phyloP scores from a whole-genome alignment of 2,888 invertebrate species.

The Hyposoter didymator region DNA sequence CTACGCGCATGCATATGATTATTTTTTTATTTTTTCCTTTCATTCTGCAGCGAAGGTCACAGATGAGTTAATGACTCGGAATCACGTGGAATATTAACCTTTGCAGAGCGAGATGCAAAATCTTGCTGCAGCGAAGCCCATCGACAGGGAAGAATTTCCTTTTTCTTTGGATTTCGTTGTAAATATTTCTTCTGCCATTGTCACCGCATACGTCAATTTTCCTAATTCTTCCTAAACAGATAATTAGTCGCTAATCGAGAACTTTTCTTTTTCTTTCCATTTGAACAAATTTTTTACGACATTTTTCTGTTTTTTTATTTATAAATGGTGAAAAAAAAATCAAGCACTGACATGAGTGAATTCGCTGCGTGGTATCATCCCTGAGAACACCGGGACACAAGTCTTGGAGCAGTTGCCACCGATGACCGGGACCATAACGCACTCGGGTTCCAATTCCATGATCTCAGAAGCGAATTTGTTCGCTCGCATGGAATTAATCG shows the following conservation, averaged over 20 bases:
- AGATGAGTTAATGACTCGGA: not conserved
- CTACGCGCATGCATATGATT: constrained; percentile 58
- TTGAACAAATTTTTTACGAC: no score
- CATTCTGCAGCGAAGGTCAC: not conserved
- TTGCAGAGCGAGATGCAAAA: constrained; percentile 86
- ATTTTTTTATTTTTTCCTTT: not conserved
- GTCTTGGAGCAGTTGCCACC: constrained; percentile 92
- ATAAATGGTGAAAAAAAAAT: not conserved
- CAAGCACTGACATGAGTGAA: constrained; percentile 78
- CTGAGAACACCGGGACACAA: constrained; percentile 91
- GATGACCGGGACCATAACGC: constrained; percentile 90
- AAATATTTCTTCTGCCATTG: constrained; percentile 87
- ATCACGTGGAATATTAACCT: constrained; percentile 76
- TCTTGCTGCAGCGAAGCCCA: constrained; percentile 88
- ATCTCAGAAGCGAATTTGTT: constrained; percentile 90
- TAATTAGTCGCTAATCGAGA: not conserved
- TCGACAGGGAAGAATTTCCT: constrained; percentile 87
- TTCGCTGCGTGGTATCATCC: constrained; percentile 86
- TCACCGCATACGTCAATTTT: constrained; percentile 77
- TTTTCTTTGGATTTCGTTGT: constrained; percentile 87
- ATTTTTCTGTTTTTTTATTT: not conserved
- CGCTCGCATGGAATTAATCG: constrained; percentile 90
- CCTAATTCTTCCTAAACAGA: constrained; percentile 84
- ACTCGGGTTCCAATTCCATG: constrained; percentile 87
- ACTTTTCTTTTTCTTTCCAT: constrained; percentile 2